Percentiles rank a stretch among this genome's conserved stretches.
These are phyloP conservation scores for Egretta garzetta DNA, from an alignment of 2,113 vertebrate species.

Conservation along the genomic window DNA sequence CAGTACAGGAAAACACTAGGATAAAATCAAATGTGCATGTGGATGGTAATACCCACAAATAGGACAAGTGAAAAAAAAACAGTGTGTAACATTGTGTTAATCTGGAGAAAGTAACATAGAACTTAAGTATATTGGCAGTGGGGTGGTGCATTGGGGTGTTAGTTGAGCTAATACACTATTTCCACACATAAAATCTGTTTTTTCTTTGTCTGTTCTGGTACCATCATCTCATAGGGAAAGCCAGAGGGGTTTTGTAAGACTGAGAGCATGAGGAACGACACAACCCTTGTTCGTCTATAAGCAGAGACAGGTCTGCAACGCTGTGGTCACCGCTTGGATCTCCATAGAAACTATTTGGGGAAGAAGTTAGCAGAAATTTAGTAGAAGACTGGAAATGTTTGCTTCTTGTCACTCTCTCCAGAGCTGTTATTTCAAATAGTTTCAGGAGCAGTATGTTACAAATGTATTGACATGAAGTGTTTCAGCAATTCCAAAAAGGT, in stretches of 20 bases:
- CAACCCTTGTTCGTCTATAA: not conserved
- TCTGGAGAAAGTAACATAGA: not conserved
- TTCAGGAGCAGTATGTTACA: not conserved
- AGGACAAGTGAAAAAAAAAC: not conserved
- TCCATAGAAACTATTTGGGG: not conserved
- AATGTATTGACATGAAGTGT: not conserved
- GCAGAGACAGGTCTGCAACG: not conserved
- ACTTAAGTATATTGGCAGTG: fast-evolving
- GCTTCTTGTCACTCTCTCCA: not conserved
- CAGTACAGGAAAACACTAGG: not conserved
- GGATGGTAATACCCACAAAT: not conserved
- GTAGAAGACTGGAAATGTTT: not conserved
- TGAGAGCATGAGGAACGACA: not conserved
- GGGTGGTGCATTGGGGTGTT: not conserved
- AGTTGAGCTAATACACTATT: not conserved
- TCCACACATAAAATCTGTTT: not conserved
- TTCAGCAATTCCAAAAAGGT: not conserved
- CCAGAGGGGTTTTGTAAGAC: fast-evolving
- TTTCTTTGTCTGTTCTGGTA: not conserved
- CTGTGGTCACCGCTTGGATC: not conserved
- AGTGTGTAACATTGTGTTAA: not conserved
- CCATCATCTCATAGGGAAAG: not conserved
- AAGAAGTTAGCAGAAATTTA: not conserved
- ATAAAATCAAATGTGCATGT: not conserved
- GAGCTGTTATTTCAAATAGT: not conserved